These are phyloP conservation scores for Chelonus formosanus DNA, from an alignment of 2,888 invertebrate genomes.

Conservation along the genomic window DNA sequence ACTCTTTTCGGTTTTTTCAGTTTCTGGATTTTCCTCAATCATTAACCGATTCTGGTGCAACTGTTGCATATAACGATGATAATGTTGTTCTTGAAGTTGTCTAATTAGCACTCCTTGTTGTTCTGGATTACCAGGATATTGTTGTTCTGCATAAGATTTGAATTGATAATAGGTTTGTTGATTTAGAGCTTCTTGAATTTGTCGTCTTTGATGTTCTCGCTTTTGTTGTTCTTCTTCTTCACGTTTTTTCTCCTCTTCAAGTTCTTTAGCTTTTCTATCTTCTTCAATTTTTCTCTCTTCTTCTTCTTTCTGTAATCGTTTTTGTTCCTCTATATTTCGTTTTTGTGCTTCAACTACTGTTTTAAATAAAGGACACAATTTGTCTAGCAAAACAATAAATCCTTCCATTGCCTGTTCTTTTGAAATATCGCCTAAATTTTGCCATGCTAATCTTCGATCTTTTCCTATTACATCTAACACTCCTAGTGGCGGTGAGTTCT, in stretches of 20 bases:
- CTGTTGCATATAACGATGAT: slow-evolving; percentile 98
- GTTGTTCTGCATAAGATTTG: slow-evolving; percentile 92
- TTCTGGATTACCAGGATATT: slow-evolving; percentile 82
- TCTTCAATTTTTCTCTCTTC: slow-evolving; percentile 70
- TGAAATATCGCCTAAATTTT: slow-evolving; percentile 84
- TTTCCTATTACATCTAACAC: slow-evolving; percentile 95
- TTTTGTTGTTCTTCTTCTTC: slow-evolving; percentile 74
- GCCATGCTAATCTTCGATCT: slow-evolving; percentile 94
- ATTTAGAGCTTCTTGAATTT: slow-evolving; percentile 96
- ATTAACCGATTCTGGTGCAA: slow-evolving; percentile 69
- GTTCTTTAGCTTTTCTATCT: slow-evolving; percentile 68
- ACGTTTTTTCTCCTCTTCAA: slow-evolving; percentile 63
- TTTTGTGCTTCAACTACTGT: slow-evolving; percentile 92
- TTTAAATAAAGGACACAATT: slow-evolving; percentile 88
- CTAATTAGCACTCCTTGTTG: slow-evolving; percentile 93
- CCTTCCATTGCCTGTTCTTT: slow-evolving; percentile 90
- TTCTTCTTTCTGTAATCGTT: slow-evolving; percentile 71
- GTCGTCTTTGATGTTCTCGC: slow-evolving; percentile 74
- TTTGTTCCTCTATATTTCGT: slow-evolving; percentile 84
- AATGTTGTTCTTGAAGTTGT: slow-evolving; percentile 98
- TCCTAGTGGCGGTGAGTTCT: slow-evolving; percentile 82
- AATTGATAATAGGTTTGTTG: slow-evolving; percentile 93
- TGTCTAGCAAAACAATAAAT: slow-evolving; percentile 88
- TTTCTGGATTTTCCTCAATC: slow-evolving; percentile 54
- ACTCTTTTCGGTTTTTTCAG: slow-evolving; percentile 41